Percentiles rank a stretch among this genome's conserved stretches.
These are phyloP conservation scores for Drosophila paranaensis DNA, from an alignment of 2,888 invertebrate species.

Conservation along the genomic window DNA sequence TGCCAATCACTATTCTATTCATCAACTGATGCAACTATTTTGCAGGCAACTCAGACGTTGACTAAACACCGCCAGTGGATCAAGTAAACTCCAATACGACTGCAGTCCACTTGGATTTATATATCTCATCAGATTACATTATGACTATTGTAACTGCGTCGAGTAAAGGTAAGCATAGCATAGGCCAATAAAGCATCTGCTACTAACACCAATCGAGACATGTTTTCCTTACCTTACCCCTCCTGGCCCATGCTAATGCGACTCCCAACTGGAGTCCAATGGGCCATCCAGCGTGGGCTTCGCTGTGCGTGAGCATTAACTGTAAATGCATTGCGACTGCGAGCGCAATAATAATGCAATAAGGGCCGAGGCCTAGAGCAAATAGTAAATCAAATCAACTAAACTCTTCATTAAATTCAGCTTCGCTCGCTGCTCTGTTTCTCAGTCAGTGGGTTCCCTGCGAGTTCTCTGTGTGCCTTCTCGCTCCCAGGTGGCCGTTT, in stretches of 20 bases:
- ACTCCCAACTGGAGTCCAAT: background rate
- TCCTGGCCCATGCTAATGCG: background rate
- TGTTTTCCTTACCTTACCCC: too few relatives aligned
- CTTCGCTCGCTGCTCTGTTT: background rate
- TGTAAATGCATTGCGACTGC: background rate
- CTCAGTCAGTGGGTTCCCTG: background rate
- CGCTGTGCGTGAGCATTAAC: background rate
- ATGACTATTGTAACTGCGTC: too few relatives aligned
- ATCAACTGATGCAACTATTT: too few relatives aligned
- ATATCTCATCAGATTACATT: too few relatives aligned
- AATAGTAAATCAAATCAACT: conserved; percentile 75
- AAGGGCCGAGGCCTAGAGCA: conserved; percentile 85
- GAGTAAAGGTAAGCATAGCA: too few relatives aligned
- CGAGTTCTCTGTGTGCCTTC: background rate
- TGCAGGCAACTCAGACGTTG: too few relatives aligned
- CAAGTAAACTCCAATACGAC: too few relatives aligned
- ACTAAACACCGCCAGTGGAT: too few relatives aligned
- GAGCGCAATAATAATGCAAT: conserved; percentile 50
- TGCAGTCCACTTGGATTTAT: too few relatives aligned
- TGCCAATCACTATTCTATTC: too few relatives aligned
- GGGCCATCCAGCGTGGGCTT: background rate
- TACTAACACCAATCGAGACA: too few relatives aligned
- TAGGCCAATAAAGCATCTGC: too few relatives aligned
- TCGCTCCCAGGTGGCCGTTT: background rate
- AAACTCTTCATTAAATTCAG: conserved; percentile 62